These are phyloP conservation scores for Phortica magna DNA, from an alignment of 2,888 invertebrate species.

Conservation along the genomic window DNA sequence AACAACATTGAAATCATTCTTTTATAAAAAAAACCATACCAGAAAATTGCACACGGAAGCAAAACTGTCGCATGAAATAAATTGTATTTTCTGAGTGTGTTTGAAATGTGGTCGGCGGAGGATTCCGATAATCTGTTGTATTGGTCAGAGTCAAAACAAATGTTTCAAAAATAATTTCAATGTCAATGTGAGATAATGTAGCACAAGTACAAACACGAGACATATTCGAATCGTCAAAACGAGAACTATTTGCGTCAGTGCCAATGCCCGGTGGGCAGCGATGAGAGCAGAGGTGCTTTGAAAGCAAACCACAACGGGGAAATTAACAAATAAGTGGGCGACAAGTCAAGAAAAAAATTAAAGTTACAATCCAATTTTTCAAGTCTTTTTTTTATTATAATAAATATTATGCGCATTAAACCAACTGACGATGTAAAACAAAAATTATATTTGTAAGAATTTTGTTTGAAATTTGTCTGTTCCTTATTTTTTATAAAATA, in stretches of 20 bases:
- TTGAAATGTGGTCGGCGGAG: too few relatives aligned
- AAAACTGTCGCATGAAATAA: background rate
- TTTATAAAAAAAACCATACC: too few relatives aligned
- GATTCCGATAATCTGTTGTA: background rate
- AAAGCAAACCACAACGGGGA: background rate
- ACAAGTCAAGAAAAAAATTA: too few relatives aligned
- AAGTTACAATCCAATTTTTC: too few relatives aligned
- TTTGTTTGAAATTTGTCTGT: too few relatives aligned
- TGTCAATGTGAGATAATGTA: conserved; percentile 18
- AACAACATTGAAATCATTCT: background rate
- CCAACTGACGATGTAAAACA: too few relatives aligned
- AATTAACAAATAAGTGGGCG: background rate
- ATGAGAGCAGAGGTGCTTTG: background rate
- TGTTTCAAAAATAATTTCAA: conserved; percentile 30
- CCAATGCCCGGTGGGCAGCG: background rate
- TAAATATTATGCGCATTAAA: too few relatives aligned
- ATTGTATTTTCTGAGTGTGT: background rate
- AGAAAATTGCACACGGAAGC: background rate
- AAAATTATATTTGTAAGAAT: too few relatives aligned
- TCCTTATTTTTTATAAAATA: too few relatives aligned
- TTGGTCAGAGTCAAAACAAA: background rate
- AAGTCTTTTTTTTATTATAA: too few relatives aligned
- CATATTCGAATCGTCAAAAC: background rate
- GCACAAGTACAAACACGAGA: conserved; percentile 1
- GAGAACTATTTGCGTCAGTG: background rate